Evolutionary conservation across 2,888 invertebrate species (phyloP).

Genomic region (Xanthostigma xanthostigma): DNA sequence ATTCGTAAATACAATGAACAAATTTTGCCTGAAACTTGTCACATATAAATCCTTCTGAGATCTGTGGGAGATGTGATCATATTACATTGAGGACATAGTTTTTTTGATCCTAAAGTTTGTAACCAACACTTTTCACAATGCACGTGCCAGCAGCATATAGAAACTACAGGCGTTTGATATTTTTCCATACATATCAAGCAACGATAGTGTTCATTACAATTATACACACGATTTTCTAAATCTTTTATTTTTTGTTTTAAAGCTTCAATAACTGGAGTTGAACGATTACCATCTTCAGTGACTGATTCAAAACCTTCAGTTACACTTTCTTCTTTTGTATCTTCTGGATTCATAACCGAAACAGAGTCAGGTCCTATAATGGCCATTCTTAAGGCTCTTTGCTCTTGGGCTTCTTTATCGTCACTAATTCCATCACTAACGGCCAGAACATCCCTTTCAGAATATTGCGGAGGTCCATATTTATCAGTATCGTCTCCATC

Average conservation of each 20-base stretch:
- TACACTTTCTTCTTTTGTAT: conserved; percentile 13
- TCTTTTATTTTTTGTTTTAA: conserved; percentile 62
- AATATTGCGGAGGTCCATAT: conserved; percentile 78
- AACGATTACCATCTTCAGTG: conserved; percentile 3
- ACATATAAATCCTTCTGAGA: conserved; percentile 77
- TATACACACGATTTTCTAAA: conserved; percentile 43
- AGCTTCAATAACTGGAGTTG: conserved; percentile 48
- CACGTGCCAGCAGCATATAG: conserved; percentile 93
- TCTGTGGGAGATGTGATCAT: conserved; percentile 81
- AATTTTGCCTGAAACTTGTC: conserved; percentile 17
- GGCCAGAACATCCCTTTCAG: conserved; percentile 51
- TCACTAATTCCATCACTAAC: conserved; percentile 26
- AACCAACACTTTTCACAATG: conserved; percentile 80
- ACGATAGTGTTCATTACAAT: conserved; percentile 49
- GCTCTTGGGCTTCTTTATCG: conserved; percentile 32
- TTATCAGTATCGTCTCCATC: conserved; percentile 79
- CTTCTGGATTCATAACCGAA: conserved; percentile 13
- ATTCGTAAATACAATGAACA: no score
- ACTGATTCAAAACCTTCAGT: conserved; percentile 5
- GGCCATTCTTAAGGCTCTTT: conserved; percentile 37
- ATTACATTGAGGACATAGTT: conserved; percentile 90
- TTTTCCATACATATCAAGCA: conserved; percentile 83
- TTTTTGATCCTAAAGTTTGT: conserved; percentile 63
- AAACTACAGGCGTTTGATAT: conserved; percentile 75
- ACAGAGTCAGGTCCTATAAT: conserved; percentile 25